Evolutionary conservation across 1,140 invertebrate genomes (phyloP), one percentile per base, ranked within the genome.

Genomic region (Trissolcus basalis): DNA sequence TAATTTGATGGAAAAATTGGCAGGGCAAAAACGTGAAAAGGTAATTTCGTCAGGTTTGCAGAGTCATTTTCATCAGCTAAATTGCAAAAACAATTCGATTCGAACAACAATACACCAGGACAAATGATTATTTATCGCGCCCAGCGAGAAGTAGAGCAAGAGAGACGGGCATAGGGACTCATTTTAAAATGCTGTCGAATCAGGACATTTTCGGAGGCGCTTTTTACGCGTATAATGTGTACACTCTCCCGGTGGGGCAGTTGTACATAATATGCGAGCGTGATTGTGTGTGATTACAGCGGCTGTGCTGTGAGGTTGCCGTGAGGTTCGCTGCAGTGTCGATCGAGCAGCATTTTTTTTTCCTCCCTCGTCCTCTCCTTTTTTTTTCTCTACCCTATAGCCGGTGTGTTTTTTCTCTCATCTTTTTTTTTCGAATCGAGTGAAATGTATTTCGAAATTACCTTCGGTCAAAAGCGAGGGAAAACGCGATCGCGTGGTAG

Each of bases 211-310:
- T 70, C 27, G 49, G 41, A 65, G 19, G 10, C 71, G 53, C 75
- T 54, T 78, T 80, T 78, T 72, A 54, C 51, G 19, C 19, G 49
- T 54, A 68, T 67, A 67, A 65, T 73, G 67, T 27, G 19, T 27
- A 27, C 54, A 79, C 53, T 75, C 58, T 83, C 83, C 80, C 83
- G 50, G 55, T 78, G 78, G 83, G 81, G 79, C 76, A 85, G 83
- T 87, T 85, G 83, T 63, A 69, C 83, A 84, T 83, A 85, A 87
- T 86, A 80, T 79, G 67, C 58, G 64, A 64, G 64, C 72, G 83
- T 84, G 84, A 86, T 87, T 85, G 81, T 78, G 72, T 79, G 81
- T 83, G 83, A 87, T 86, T 85, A 83, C 79, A 75, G 74, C 72
- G 72, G 48, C 73, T 54, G 54, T 54, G 63, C 55, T 61, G 48